A percentile compares a stretch with the other conserved stretches of the same genome.
These are phyloP conservation scores for Phalacrocorax pelagicus DNA, from an alignment of 2,113 vertebrate genomes.

Conservation along the genomic window DNA sequence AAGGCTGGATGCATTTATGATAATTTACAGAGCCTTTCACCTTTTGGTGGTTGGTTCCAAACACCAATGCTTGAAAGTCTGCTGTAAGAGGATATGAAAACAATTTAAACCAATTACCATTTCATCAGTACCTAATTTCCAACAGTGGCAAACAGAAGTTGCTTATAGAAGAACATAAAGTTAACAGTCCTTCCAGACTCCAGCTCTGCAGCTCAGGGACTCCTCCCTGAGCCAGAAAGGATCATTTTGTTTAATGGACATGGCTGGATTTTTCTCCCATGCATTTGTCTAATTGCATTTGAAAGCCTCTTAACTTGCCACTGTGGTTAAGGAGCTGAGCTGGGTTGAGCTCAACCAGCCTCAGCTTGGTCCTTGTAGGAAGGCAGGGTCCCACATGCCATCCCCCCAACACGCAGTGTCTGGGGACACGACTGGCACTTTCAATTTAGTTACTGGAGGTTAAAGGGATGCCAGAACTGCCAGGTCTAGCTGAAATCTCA, in stretches of 20 bases:
- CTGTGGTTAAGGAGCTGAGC: background rate
- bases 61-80: background rate
- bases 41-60: background rate
- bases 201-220: background rate
- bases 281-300: constrained; percentile 20
- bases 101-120: background rate
- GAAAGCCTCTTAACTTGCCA: background rate
- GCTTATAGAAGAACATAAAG: background rate
- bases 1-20: background rate
- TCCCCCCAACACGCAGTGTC: fast-evolving
- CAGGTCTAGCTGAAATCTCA: background rate
- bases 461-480: background rate
- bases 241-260: background rate
- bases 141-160: background rate
- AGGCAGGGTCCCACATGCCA: background rate
- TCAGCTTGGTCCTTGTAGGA: background rate
- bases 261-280: background rate
- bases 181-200: background rate
- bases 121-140: background rate
- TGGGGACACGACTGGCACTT: fast-evolving
- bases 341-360: background rate
- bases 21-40: background rate
- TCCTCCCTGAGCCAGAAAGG: background rate
- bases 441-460: background rate
- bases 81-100: background rate